A percentile compares a stretch with the other conserved stretches of the same genome.
Evolutionary conservation across 92 coral and sea anemone genomes (phyloP).

Genomic region (Porites divaricata): DNA sequence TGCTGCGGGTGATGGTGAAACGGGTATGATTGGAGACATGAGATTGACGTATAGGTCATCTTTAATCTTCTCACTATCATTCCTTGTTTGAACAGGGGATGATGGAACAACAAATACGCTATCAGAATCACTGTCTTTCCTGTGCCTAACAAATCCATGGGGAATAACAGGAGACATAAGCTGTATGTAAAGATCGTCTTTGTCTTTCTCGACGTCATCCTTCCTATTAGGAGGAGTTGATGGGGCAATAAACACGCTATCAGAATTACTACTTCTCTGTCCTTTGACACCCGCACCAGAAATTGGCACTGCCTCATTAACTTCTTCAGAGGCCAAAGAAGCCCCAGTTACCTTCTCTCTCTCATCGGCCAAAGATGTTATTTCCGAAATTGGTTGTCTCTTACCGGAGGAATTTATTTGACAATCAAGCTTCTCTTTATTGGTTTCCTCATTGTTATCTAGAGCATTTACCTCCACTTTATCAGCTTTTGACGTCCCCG

Average conservation of each 20-base stretch:
- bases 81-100: not conserved
- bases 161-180: slow-evolving; percentile 29
- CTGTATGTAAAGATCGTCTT: not conserved
- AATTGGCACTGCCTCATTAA: not conserved
- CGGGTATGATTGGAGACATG: slow-evolving; percentile 30
- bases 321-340: not conserved
- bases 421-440: not conserved
- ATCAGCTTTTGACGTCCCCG: not conserved
- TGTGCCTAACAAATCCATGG: not conserved
- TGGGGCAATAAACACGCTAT: not conserved
- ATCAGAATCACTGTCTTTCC: not conserved
- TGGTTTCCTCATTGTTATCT: not conserved
- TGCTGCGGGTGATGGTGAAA: not conserved
- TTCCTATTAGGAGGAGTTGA: not conserved
- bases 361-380: not conserved
- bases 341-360: not conserved
- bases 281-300: not conserved
- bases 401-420: not conserved
- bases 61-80: not conserved
- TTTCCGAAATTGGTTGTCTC: not conserved
- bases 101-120: not conserved
- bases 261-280: not conserved
- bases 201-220: not conserved
- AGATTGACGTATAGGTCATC: slow-evolving; percentile 4
- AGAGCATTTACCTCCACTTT: not conserved